Base-by-base conservation (phyloP, 2,113 vertebrate genomes). In the Carollia perspicillata region DNA sequence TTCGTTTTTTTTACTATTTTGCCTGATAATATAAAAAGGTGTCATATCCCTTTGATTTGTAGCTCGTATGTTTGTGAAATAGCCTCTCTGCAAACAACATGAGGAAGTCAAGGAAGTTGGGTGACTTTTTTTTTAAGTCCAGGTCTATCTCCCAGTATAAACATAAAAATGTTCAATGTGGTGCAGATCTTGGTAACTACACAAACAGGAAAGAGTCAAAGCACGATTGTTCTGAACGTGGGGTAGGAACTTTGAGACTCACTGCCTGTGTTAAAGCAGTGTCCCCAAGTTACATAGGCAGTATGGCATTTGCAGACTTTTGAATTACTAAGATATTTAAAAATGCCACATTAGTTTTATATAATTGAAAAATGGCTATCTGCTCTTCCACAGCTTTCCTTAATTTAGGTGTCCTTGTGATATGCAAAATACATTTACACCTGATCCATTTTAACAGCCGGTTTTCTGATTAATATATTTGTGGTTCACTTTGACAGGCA, bases 361-460 rank as follows among this genome's bases (percentile, higher is more conserved):
- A 80, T 96, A 98, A 98, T 98, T 98, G 96, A 98, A 98, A 98
- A 98, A 97, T 89, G 91, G 49, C 95, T 98, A 97, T 98, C 97
- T 97, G 40, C 71, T 95, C 84, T 96, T 97, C 97, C 96, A 97
- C 96, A 98, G 97, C 66, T 97, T 98, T 96, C 84, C 96, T 96
- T 97, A 95, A 97, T 98, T 98, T 97, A 96, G 87, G 93, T 84
- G 78, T 93, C 42, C 86, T 69, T 92, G 63, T 97, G 96, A 97
- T 97, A 97, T 86, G 94, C 91, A 98, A 98, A 98, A 94, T 80
- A 65, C 90, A 97, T 97, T 98, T 97, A 92, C 92, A 88, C 72
- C 84, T 95, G 68, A 93, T 91, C 81, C 94, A 97, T 35, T 97
- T 97, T 93, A 98, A 97, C 77, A 96, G 66, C 81, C 81, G 97